Base-by-base conservation (phyloP, 1,140 invertebrate species). In the Brachionus calyciflorus region DNA sequence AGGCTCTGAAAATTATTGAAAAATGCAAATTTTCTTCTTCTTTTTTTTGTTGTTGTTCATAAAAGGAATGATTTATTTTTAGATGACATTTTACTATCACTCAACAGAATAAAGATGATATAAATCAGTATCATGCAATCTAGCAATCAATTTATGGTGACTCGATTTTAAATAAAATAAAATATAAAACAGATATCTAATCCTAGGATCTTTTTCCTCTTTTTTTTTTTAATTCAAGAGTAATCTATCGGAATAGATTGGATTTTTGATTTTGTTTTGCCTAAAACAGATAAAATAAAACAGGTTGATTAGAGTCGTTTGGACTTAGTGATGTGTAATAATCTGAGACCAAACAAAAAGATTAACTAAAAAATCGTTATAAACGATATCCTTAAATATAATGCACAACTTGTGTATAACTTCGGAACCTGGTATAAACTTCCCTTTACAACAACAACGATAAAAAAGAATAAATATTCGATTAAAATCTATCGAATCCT, bases 231-330 rank as follows among this genome's bases (percentile, higher is more conserved):
- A 9, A 37, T 5, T 37, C 3, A 60, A 19, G 28, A 60, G 55
- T 60, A 60, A 60, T 60, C 55, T 60, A 60, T 60, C n/a, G 55
- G 55, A 60, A 60, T 33, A 60, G 55, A 60, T 60, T 33, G 55
- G 55, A 60, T 60, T 60, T 33, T n/a, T n/a, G n/a, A n/a, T n/a
- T n/a, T n/a, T n/a, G n/a, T n/a, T n/a, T n/a, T n/a, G n/a, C n/a
- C n/a, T n/a, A n/a, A n/a, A n/a, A n/a, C n/a, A n/a, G n/a, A n/a
- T n/a, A n/a, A n/a, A n/a, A n/a, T n/a, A 37, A 33, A 60, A 60
- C 55, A 60, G 55, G 55, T 60, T 60, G 28, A 60, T 60, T 60
- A 60, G 55, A 60, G 55, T 60, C 55, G 28, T 60, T 33, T 60
- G 55, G 55, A 17, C 26, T 17, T 30, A 60, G n/a, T 60, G 28